These are phyloP conservation scores for Microtus agrestis DNA, from an alignment of 2,797 vertebrate genomes.

Conservation along the genomic window DNA sequence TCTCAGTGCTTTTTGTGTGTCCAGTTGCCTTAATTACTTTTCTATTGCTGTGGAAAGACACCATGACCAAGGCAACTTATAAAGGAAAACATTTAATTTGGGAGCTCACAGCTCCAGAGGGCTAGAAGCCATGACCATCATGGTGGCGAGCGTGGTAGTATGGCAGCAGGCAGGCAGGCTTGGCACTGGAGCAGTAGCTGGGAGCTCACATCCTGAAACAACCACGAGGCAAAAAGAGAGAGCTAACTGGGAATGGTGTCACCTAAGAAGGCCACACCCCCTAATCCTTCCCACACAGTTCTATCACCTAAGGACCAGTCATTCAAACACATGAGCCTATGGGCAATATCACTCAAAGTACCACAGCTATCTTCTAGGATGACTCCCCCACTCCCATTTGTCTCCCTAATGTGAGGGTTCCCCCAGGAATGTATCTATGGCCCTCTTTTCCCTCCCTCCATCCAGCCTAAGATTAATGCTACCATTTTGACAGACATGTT, in stretches of 20 bases:
- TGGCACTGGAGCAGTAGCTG: background rate
- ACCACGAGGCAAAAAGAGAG: background rate
- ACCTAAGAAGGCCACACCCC: background rate
- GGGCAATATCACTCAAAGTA: background rate
- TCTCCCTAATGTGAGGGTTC: background rate
- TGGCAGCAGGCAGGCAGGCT: background rate
- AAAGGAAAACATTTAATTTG: background rate
- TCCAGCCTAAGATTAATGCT: conserved; percentile 1
- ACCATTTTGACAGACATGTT: background rate
- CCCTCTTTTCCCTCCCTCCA: background rate
- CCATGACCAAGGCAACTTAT: background rate
- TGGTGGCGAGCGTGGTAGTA: background rate
- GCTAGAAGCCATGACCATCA: background rate
- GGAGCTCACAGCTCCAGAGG: background rate
- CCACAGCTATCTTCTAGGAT: background rate
- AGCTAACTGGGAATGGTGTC: background rate
- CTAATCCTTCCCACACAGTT: background rate
- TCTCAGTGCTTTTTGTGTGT: background rate
- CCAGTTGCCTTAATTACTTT: background rate
- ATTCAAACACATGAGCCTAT: background rate
- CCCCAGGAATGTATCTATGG: background rate
- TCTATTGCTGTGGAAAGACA: background rate
- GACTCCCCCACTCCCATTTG: background rate
- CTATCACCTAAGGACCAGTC: background rate
- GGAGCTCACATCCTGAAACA: background rate